phyloP scores from a whole-genome alignment of 53 echinoderm and acorn worm genomes.

The Apostichopus leukothele region DNA sequence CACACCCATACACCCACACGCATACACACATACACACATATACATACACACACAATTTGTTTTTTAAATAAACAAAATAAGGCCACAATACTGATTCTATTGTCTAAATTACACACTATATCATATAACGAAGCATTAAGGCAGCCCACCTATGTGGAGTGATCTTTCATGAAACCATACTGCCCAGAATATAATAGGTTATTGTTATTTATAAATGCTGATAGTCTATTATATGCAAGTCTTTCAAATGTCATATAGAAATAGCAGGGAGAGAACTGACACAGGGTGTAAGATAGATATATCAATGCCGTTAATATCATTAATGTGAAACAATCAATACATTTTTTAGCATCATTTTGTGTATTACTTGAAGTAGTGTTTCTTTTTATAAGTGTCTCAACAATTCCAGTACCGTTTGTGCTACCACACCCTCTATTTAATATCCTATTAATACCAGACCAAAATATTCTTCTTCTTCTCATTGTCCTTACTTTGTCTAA shows the following conservation, averaged over 20 bases:
- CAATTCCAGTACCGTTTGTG: neutral
- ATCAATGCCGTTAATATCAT: neutral
- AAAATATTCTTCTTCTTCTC: neutral
- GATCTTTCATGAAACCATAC: neutral
- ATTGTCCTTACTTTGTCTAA: neutral
- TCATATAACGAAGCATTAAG: neutral
- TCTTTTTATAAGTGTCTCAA: neutral
- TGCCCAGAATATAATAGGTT: neutral
- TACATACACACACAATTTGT: no score
- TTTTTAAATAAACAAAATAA: neutral
- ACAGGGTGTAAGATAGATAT: neutral
- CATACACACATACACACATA: no score
- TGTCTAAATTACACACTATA: neutral
- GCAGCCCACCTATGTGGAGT: neutral
- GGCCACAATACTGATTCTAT: neutral
- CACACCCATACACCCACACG: no score
- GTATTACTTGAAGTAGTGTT: neutral
- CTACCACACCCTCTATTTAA: neutral
- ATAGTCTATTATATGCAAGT: neutral
- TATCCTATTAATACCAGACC: neutral
- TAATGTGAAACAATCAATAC: neutral
- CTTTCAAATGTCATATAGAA: neutral
- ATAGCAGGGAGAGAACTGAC: neutral
- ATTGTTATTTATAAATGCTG: neutral
- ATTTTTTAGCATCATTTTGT: neutral